Conservation (phyloP, 2,888 invertebrate species). For the Drosophila helvetica region DNA sequence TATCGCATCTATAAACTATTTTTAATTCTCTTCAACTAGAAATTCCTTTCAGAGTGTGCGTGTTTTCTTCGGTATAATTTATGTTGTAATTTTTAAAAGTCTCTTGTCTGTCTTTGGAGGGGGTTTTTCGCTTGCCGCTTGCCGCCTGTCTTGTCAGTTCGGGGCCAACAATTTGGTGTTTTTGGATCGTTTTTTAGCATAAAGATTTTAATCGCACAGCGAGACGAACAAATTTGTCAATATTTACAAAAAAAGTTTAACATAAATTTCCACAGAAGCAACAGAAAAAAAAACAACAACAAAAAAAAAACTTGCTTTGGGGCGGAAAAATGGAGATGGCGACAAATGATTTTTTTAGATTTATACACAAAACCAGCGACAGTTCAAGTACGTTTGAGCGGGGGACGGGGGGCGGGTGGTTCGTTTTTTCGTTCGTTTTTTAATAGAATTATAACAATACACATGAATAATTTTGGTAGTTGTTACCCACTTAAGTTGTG, state of each 20-base stretch:
- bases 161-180: conserved; percentile 28
- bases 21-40: conserved; percentile 40
- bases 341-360: conserved; percentile 56
- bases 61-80: conserved; percentile 34
- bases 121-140: conserved; percentile 6
- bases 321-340: conserved; percentile 40
- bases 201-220: conserved; percentile 53
- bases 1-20: conserved; percentile 55
- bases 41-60: conserved; percentile 61
- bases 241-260: conserved; percentile 38
- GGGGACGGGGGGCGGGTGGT: conserved; percentile 22
- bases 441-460: conserved; percentile 15
- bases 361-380: conserved; percentile 57
- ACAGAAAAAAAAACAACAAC: conserved; percentile 38
- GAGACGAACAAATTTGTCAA: conserved; percentile 69
- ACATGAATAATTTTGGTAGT: conserved; percentile 33
- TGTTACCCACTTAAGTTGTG: conserved; percentile 55
- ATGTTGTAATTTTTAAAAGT: conserved; percentile 56
- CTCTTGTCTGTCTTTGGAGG: conserved; percentile 37
- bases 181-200: conserved; percentile 33
- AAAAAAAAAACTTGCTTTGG: conserved; percentile 29
- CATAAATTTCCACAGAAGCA: conserved; percentile 37
- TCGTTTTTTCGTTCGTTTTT: conserved; percentile 6
- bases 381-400: conserved; percentile 67
- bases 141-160: conserved; percentile 21